phyloP scores from a whole-genome alignment of 1,140 invertebrate genomes.

The Armadillidium nasatum region DNA sequence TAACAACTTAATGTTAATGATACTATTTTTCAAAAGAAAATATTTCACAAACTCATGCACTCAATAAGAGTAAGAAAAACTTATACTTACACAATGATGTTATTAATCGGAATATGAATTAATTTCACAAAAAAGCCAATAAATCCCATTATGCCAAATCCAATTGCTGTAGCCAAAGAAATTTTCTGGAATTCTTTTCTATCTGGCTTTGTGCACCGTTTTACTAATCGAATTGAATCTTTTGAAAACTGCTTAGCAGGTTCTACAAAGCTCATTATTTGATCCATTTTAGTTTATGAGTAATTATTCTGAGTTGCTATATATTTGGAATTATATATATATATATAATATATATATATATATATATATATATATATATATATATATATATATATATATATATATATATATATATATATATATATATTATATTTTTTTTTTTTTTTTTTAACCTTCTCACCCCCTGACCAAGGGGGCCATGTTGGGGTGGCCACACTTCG shows the following conservation, averaged over 20 bases:
- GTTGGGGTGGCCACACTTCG: no score
- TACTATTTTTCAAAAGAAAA: no score
- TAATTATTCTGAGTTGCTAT: no score
- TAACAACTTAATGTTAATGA: no score
- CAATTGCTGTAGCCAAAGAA: slow-evolving; percentile 97
- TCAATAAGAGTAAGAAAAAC: neutral
- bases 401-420: no score
- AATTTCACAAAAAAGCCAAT: slow-evolving; percentile 99
- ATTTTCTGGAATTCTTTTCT: slow-evolving; percentile 99
- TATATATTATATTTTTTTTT: no score
- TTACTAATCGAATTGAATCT: slow-evolving; percentile 93
- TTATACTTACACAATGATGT: slow-evolving; percentile 81
- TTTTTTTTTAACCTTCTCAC: no score
- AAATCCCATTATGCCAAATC: slow-evolving; percentile 99
- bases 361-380: no score
- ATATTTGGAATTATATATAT: no score
- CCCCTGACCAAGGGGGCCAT: no score
- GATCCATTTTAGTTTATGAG: slow-evolving; percentile 71
- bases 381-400: no score
- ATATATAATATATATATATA: no score
- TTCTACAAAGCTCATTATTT: slow-evolving; percentile 89
- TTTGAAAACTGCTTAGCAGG: slow-evolving; percentile 94
- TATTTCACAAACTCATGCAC: neutral
- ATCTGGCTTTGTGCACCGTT: slow-evolving; percentile 99
- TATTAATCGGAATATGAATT: slow-evolving; percentile 99